Percentiles rank a stretch among this genome's conserved stretches.
phyloP scores from a whole-genome alignment of 2,888 invertebrate species.

The Dicyrtoma fusca region DNA sequence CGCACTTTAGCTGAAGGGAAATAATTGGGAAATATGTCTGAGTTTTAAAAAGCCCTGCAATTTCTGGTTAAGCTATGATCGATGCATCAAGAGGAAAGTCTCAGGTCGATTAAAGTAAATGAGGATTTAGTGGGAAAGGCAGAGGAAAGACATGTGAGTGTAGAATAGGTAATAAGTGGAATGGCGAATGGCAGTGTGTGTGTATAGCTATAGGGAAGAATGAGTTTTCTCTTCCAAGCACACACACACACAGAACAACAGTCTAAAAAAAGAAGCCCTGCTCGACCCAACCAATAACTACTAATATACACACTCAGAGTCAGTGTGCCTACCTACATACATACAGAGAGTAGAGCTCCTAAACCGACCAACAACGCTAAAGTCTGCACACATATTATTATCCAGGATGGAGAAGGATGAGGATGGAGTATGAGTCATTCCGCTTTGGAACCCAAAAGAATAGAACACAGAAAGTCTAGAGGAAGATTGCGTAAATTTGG shows the following conservation, averaged over 20 bases:
- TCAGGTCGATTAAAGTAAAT: slow-evolving; percentile 36
- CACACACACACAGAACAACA: not conserved
- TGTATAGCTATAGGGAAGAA: slow-evolving; percentile 20
- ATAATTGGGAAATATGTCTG: slow-evolving; percentile 25
- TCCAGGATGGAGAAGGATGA: too few relatives aligned
- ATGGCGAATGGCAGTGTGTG: not conserved
- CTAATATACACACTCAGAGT: not conserved
- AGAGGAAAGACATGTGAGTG: slow-evolving; percentile 5
- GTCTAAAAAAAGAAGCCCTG: not conserved
- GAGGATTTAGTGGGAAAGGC: slow-evolving; percentile 29
- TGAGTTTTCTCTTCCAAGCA: not conserved
- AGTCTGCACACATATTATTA: too few relatives aligned
- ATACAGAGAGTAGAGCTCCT: not conserved
- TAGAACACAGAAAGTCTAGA: not conserved
- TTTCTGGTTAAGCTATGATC: slow-evolving; percentile 23
- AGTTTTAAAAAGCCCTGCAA: slow-evolving; percentile 15
- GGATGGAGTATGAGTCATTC: slow-evolving; percentile 18
- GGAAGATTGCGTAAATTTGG: slow-evolving; percentile 20
- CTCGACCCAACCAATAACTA: not conserved
- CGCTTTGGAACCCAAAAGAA: not conserved
- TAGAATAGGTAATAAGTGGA: slow-evolving; percentile 25
- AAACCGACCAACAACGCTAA: too few relatives aligned
- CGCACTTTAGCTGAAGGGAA: not conserved
- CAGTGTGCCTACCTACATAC: too few relatives aligned
- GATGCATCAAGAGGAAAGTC: slow-evolving; percentile 25